Evolutionary conservation across 2,797 vertebrate genomes (phyloP), one percentile per base, ranked within the genome.

Genomic region (Bradypus variegatus): DNA sequence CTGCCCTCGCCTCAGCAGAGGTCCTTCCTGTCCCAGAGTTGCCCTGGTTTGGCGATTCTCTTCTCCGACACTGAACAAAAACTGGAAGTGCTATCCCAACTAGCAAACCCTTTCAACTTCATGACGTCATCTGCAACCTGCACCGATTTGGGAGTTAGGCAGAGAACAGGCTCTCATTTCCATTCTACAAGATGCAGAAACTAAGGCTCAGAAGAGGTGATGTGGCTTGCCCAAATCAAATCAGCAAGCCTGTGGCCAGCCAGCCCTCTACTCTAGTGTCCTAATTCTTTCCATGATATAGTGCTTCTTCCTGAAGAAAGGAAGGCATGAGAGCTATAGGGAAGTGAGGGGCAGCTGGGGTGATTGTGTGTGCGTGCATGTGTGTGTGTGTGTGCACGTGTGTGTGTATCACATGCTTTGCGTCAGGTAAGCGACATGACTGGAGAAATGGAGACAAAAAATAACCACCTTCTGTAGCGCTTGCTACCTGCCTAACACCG

Each of bases 381-480:
- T 18, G 64, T 41, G 36, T 72, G 33, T 41, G 2, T 31, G 23
- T 6, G 13, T 8, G 13, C 4, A 5, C n/a, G n/a, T 1, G 4
- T 33, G 53, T 7, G 12, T 7, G 10, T 3, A 4, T 2, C 16
- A 23, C 36, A 72, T 21, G 25, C 36, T 15, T 19, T 14, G 65
- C 11, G 15, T 19, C 31, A 4, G 27, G 19, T 1, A 65, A 53
- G 29, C 1, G 27, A 73, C 7, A 3, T 0, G 4, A 16, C 4
- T 6, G 48, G 53, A 50, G 11, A 55, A 18, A 8, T 0, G 50
- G 38, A 76, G 50, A 53, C 48, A 27, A 2, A 8, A 2, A 5
- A 11, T 1, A 2, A 27, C 36, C 58, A 0, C n/a, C 10, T 6
- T 9, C 14, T 1, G 4, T 8, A 11, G 45, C 1, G 11, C 50